Conservation (phyloP, 2,797 vertebrate genomes). For the Hipposideros larvatus region DNA sequence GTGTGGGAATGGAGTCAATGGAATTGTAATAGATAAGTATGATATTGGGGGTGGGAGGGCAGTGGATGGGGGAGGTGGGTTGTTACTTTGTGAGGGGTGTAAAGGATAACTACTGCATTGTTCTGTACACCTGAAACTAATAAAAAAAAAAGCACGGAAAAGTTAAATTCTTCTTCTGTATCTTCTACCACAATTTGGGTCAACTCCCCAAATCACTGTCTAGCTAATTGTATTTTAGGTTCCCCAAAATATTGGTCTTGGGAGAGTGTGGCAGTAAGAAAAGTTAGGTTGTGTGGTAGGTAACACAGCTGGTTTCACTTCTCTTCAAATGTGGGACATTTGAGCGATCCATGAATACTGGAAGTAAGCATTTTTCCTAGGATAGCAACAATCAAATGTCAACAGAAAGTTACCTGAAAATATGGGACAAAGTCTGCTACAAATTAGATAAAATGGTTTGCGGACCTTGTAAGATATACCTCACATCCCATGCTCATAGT, state of each 20-base stretch:
- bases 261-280: not conserved
- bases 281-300: not conserved
- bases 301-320: not conserved
- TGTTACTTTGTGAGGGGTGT: too few species aligned
- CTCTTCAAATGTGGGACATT: not conserved
- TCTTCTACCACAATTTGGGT: not conserved
- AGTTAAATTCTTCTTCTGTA: not conserved
- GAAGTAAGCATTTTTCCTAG: not conserved
- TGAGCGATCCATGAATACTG: not conserved
- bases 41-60: too few species aligned
- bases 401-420: constrained; percentile 2
- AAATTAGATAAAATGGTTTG: not conserved
- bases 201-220: not conserved
- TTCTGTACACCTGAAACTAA: too few species aligned
- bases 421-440: not conserved
- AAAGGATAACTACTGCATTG: too few species aligned
- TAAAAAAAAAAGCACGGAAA: not conserved
- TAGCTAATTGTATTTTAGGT: not conserved
- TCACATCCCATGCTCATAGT: not conserved
- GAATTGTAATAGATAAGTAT: too few species aligned
- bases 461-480: not conserved
- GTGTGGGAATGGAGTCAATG: too few species aligned
- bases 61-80: too few species aligned
- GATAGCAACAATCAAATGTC: not conserved
- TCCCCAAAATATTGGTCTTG: not conserved